Evolutionary conservation across 1,140 invertebrate genomes (phyloP).

Genomic region (Leptonema lineaticorne): DNA sequence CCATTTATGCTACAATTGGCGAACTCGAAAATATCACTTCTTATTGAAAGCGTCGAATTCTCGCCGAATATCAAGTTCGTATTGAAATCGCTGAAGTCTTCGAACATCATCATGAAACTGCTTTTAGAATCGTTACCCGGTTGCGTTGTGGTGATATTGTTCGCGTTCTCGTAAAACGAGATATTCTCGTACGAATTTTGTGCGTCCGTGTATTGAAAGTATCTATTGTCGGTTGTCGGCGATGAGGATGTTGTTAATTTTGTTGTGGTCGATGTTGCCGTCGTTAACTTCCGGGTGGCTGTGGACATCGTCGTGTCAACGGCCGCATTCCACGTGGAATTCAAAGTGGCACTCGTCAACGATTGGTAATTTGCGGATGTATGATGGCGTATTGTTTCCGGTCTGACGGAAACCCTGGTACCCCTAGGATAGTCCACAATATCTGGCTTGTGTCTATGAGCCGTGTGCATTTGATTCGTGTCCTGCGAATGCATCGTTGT

Average conservation of each 20-base stretch:
- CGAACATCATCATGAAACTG: constrained; percentile 58
- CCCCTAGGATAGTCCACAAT: neutral
- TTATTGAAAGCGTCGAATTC: constrained; percentile 44
- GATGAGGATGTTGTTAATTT: neutral
- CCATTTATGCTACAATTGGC: constrained; percentile 55
- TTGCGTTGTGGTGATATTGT: constrained; percentile 6
- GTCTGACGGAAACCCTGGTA: constrained; percentile 8
- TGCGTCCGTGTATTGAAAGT: constrained; percentile 11
- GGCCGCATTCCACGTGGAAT: constrained; percentile 13
- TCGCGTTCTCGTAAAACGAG: neutral
- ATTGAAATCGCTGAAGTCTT: constrained; percentile 59
- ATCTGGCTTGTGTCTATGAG: constrained; percentile 20
- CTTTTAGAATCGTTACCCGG: constrained; percentile 46
- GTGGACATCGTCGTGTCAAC: neutral
- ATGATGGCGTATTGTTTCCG: constrained; percentile 3
- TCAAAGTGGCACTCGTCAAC: neutral
- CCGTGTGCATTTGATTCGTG: neutral
- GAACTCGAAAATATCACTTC: constrained; percentile 49
- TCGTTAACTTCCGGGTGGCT: neutral
- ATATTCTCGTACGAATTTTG: constrained; percentile 4
- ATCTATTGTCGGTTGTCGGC: neutral
- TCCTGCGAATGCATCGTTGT: neutral
- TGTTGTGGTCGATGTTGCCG: neutral
- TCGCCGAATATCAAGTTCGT: constrained; percentile 46
- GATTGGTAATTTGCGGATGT: neutral